Evolutionary conservation across 92 coral and sea anemone species (phyloP).

Genomic region (Siderastrea radians): DNA sequence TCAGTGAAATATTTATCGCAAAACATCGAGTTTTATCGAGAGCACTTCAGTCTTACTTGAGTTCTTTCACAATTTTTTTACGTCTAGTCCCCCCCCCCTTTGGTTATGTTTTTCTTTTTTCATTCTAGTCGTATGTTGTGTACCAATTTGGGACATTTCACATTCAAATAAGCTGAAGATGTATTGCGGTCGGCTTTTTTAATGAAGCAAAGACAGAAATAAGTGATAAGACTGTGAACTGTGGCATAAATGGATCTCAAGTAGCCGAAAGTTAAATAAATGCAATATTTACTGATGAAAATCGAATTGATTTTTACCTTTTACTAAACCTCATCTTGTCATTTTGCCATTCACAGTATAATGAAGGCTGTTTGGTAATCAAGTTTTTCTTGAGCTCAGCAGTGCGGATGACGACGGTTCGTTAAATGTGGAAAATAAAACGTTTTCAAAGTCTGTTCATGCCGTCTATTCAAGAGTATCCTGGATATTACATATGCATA

Average conservation of each 20-base stretch:
- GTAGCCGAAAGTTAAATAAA: not conserved
- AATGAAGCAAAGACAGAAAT: not conserved
- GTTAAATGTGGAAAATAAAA: not conserved
- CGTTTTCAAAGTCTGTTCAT: not conserved
- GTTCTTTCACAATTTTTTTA: not conserved
- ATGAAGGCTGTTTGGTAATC: not conserved
- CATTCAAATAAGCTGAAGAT: not conserved
- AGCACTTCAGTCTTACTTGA: too few relatives aligned
- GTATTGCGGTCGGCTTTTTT: not conserved
- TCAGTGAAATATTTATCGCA: not conserved
- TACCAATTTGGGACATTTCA: not conserved
- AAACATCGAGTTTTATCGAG: not conserved
- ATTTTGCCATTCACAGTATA: not conserved
- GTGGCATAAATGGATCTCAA: constrained; percentile 9
- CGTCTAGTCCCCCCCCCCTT: not conserved
- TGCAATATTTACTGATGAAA: not conserved
- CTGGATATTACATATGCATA: not conserved
- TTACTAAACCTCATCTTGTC: not conserved
- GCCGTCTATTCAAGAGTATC: not conserved
- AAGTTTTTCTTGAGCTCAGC: not conserved
- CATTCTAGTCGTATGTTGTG: not conserved
- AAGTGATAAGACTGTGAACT: not conserved
- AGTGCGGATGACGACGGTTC: not conserved
- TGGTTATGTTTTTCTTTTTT: not conserved
- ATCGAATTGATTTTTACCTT: not conserved